phyloP scores from a whole-genome alignment of 2,797 vertebrate species.

The Coendou prehensilis region DNA sequence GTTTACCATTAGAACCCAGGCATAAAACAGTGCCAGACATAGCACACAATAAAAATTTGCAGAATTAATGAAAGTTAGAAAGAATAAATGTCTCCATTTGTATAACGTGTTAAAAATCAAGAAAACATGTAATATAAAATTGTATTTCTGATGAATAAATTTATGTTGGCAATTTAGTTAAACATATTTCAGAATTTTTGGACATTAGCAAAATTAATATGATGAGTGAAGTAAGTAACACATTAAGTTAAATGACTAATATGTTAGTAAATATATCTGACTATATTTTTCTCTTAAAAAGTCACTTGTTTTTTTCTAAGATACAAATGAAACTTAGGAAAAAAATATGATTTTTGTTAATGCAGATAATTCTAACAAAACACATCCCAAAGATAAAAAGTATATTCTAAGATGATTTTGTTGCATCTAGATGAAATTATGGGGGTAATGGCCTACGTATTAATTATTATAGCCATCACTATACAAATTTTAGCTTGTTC shows the following conservation, averaged over 20 bases:
- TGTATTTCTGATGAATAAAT: not conserved
- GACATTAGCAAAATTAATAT: not conserved
- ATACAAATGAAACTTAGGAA: not conserved
- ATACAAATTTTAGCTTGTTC: not conserved
- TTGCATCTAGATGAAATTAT: not conserved
- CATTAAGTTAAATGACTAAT: not conserved
- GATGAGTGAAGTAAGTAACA: not conserved
- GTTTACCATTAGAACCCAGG: not conserved
- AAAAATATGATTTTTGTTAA: not conserved
- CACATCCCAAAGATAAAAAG: not conserved
- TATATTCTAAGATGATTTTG: not conserved
- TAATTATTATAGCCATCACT: not conserved
- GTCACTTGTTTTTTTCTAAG: not conserved
- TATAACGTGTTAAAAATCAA: not conserved
- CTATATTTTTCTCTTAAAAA: not conserved
- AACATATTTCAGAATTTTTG: not conserved
- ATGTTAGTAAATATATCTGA: not conserved
- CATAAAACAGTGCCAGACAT: not conserved
- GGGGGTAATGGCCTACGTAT: not conserved
- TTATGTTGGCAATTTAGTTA: not conserved
- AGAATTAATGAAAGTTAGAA: not conserved
- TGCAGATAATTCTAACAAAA: not conserved
- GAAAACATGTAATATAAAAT: not conserved
- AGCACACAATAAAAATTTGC: not conserved
- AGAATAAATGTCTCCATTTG: not conserved